Evolutionary conservation across 2,113 vertebrate species (phyloP).

Genomic region (Hyaena hyaena): DNA sequence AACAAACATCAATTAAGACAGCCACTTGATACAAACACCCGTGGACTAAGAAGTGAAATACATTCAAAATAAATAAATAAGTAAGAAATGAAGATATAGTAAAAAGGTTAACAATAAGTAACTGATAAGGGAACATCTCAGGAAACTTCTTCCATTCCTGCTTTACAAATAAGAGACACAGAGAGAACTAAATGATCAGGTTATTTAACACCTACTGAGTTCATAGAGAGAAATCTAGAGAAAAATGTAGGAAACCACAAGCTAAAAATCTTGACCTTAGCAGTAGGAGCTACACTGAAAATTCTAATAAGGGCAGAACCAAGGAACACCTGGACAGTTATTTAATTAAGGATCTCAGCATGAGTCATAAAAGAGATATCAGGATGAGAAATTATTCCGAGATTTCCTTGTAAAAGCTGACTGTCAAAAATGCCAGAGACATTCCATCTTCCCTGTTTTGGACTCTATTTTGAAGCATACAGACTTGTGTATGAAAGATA

Average conservation of each 20-base stretch:
- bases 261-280: slow-evolving; percentile 68
- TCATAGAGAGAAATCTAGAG: slow-evolving; percentile 45
- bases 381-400: slow-evolving; percentile 67
- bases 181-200: slow-evolving; percentile 35
- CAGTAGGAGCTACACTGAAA: slow-evolving; percentile 62
- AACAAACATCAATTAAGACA: slow-evolving; percentile 65
- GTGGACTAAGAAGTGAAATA: slow-evolving; percentile 34
- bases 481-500: neutral
- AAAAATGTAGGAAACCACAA: slow-evolving; percentile 63
- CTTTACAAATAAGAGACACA: slow-evolving; percentile 49
- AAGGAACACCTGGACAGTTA: slow-evolving; percentile 68
- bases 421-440: slow-evolving; percentile 55
- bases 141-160: slow-evolving; percentile 14
- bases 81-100: slow-evolving; percentile 15
- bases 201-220: slow-evolving; percentile 63
- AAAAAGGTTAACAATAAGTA: slow-evolving; percentile 52
- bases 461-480: slow-evolving; percentile 34
- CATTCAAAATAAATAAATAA: slow-evolving; percentile 27
- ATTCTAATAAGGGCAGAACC: slow-evolving; percentile 70
- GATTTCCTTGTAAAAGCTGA: slow-evolving; percentile 62
- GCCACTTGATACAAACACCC: slow-evolving; percentile 54
- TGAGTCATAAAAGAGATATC: slow-evolving; percentile 59
- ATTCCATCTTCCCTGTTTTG: neutral
- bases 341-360: slow-evolving; percentile 73
- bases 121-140: neutral